These are phyloP conservation scores for Aulostomus chinensis DNA, from an alignment of 2,797 vertebrate genomes.

Conservation along the genomic window DNA sequence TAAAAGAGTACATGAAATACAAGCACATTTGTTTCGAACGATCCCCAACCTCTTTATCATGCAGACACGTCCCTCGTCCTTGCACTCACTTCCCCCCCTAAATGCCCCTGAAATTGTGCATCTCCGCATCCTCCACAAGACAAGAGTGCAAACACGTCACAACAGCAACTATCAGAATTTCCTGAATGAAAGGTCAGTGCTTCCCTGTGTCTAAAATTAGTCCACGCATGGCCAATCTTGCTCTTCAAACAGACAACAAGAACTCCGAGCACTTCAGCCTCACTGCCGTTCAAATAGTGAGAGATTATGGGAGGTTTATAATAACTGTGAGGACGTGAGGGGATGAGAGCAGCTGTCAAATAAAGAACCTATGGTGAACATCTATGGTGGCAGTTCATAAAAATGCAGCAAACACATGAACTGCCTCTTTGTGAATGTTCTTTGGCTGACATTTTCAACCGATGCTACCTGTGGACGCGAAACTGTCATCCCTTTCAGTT, in stretches of 20 bases:
- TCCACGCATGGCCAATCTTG: not conserved
- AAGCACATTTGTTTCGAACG: not conserved
- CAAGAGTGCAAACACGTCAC: constrained; percentile 16
- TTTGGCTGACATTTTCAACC: too few species aligned
- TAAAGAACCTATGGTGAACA: too few species aligned
- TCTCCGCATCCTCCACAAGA: constrained; percentile 13
- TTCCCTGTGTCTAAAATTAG: constrained; percentile 45
- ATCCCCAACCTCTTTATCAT: too few species aligned
- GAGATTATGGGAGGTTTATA: too few species aligned
- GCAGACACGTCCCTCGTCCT: not conserved
- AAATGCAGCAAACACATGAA: too few species aligned
- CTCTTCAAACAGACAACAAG: not conserved
- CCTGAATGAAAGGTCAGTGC: constrained; percentile 55
- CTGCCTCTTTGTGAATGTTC: too few species aligned
- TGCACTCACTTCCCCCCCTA: constrained; percentile 3
- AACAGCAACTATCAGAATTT: constrained; percentile 30
- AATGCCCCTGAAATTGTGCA: not conserved
- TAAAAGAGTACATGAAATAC: not conserved
- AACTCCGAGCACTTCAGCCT: not conserved
- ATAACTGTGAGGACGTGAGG: too few species aligned
- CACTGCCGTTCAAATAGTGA: too few species aligned
- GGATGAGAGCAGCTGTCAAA: too few species aligned
- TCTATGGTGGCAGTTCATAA: too few species aligned
- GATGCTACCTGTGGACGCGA: too few species aligned
- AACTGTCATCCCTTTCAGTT: too few species aligned